Base-by-base conservation (phyloP, 2,888 invertebrate species). In the Protophormia terraenovae region DNA sequence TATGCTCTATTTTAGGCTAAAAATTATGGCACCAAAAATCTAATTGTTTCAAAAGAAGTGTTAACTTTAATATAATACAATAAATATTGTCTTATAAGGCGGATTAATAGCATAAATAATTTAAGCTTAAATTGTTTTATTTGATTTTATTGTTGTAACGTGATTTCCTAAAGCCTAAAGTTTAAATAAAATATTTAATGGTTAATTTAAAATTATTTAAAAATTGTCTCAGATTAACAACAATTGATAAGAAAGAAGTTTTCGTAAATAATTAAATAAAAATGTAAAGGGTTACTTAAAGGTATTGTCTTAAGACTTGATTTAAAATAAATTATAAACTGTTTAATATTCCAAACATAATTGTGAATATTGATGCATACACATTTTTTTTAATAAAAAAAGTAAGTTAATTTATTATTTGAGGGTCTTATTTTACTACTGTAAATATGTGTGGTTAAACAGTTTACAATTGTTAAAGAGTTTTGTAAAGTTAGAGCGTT, bases 341-440 rank as follows among this genome's bases (percentile, higher is more conserved):
- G 32, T 24, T 82, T 82, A 47, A 55, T 64, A 82, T 82, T 62
- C 76, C 41, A 55, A 41, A 55, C 82, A 71, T 64, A 22, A 64
- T 60, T 38, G 41, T 64, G 32, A 50, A 47, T 27, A 19, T 45
- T 64, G 32, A 14, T 69, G 67, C 79, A 79, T 81, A 73, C 24
- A 41, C 16, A 38, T 14, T 14, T 19, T 47, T n/a, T 16, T 47
- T 12, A 38, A 19, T 71, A 41, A 53, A 53, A 75, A 53, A 38
- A 47, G 29, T 72, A 66, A 64, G 32, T 55, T 64, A 35, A 73
- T 73, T 62, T 22, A 19, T 22, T 67, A 27, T 45, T 73, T 72
- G 38, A 41, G 82, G 76, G 71, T 47, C 69, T 71, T 62, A 38
- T 58, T 29, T 64, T 8, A 29, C 41, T 8, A 47, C 58, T 69